phyloP scores from a whole-genome alignment of 2,888 invertebrate genomes.

The Imbricaverruca yamaguchii region DNA sequence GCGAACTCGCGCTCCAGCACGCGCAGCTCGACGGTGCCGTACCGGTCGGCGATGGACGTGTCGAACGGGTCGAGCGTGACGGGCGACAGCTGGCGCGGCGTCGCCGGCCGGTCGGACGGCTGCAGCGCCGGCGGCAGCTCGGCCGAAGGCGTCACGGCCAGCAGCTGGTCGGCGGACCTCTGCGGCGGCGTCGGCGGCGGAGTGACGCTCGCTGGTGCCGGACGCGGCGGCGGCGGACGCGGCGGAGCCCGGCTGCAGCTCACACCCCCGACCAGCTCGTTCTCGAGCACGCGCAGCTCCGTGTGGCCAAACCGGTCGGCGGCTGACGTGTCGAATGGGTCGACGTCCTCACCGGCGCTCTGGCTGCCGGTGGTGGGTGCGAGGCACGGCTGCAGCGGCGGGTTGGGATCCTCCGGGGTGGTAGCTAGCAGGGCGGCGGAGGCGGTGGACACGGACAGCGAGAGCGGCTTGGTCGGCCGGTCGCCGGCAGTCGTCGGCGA shows the following conservation, averaged over 20 bases:
- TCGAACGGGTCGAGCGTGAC: slow-evolving; percentile 31
- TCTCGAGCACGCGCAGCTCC: slow-evolving; percentile 53
- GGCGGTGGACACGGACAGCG: neutral
- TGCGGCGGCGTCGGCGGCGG: neutral
- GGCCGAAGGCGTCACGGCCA: slow-evolving; percentile 20
- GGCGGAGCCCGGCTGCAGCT: neutral
- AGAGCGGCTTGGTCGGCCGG: neutral
- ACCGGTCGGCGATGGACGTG: slow-evolving; percentile 32
- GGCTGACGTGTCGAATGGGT: slow-evolving; percentile 34
- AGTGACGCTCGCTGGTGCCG: neutral
- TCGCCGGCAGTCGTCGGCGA: neutral
- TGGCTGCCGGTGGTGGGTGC: neutral
- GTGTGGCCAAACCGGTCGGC: slow-evolving; percentile 32
- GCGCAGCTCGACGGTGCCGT: slow-evolving; percentile 46
- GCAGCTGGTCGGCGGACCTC: slow-evolving; percentile 1
- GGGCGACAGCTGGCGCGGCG: neutral
- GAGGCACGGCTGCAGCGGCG: neutral
- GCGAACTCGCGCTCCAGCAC: slow-evolving; percentile 53
- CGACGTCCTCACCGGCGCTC: slow-evolving; percentile 30
- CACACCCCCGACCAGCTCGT: slow-evolving; percentile 51
- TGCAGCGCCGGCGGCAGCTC: slow-evolving; percentile 27
- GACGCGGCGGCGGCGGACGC: neutral
- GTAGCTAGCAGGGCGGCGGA: neutral
- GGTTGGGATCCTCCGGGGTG: neutral
- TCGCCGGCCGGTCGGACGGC: slow-evolving; percentile 28